These are phyloP conservation scores for Pseudomyrmex concolor DNA, from an alignment of 1,140 invertebrate genomes.

Conservation along the genomic window DNA sequence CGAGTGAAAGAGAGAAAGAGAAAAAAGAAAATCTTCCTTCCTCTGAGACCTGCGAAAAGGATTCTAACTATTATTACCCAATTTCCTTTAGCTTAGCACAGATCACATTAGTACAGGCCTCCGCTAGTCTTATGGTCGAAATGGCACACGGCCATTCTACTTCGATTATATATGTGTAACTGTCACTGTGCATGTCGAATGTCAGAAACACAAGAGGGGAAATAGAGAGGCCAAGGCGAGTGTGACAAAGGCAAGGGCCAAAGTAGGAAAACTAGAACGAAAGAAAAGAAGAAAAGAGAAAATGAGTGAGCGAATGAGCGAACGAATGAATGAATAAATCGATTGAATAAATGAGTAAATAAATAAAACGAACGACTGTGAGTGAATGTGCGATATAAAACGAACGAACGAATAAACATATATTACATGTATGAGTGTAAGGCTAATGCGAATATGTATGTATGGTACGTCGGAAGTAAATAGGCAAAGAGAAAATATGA, in stretches of 20 bases:
- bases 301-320: conserved; percentile 57
- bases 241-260: conserved; percentile 2
- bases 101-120: conserved; percentile 78
- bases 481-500: conserved; percentile 72
- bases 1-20: conserved; percentile 50
- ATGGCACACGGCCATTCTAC: conserved; percentile 73
- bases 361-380: conserved; percentile 45
- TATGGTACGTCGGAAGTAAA: conserved; percentile 41
- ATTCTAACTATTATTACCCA: conserved; percentile 54
- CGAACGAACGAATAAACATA: conserved; percentile 20
- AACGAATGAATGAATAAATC: conserved; percentile 44
- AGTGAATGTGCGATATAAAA: conserved; percentile 43
- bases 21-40: conserved; percentile 60
- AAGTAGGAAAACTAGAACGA: conserved; percentile 42
- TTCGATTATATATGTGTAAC: conserved; percentile 75
- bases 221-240: conserved; percentile 19
- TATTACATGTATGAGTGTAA: conserved; percentile 42
- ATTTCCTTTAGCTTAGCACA: conserved; percentile 65
- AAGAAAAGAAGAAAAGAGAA: conserved; percentile 49
- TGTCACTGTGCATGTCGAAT: conserved; percentile 74
- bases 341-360: conserved; percentile 19
- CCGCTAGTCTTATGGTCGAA: conserved; percentile 80
- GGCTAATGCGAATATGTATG: conserved; percentile 39
- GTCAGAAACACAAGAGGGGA: conserved; percentile 17
- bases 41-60: conserved; percentile 55